Conservation (phyloP, 2,113 vertebrate species). For the Brachyhypopomus occidentalis region DNA sequence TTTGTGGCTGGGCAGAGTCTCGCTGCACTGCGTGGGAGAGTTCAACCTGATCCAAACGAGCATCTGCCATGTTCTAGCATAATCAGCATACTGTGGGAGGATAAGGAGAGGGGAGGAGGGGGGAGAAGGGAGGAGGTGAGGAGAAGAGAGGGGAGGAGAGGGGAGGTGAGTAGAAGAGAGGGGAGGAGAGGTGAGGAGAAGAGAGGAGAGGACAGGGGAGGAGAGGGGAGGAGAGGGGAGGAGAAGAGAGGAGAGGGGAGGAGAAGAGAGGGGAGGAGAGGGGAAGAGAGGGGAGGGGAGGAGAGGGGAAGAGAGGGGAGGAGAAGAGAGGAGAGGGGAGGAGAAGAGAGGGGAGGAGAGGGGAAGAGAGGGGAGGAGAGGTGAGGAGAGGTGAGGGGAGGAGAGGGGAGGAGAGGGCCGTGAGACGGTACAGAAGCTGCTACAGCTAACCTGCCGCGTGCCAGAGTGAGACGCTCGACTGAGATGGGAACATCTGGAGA, state of each 20-base stretch:
- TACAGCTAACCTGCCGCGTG: conserved; percentile 5
- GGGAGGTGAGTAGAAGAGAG: conserved; percentile 43
- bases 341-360: conserved; percentile 52
- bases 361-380: background rate
- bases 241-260: no score
- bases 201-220: no score
- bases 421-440: conserved; percentile 28
- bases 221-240: conserved; percentile 26
- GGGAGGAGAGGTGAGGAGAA: background rate
- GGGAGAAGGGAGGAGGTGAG: no score
- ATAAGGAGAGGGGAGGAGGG: conserved; percentile 22
- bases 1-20: conserved; percentile 50
- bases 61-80: conserved; percentile 65
- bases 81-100: conserved; percentile 62
- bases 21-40: conserved; percentile 61
- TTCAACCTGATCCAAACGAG: conserved; percentile 55
- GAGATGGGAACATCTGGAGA: conserved; percentile 34
- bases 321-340: conserved; percentile 17
- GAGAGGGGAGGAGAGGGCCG: background rate
- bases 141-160: background rate
- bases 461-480: conserved; percentile 1
- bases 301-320: conserved; percentile 26
- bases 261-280: background rate
- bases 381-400: no score
- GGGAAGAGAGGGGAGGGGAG: no score